These are phyloP conservation scores for Xylota sylvarum DNA, from an alignment of 2,888 invertebrate species.

Conservation along the genomic window DNA sequence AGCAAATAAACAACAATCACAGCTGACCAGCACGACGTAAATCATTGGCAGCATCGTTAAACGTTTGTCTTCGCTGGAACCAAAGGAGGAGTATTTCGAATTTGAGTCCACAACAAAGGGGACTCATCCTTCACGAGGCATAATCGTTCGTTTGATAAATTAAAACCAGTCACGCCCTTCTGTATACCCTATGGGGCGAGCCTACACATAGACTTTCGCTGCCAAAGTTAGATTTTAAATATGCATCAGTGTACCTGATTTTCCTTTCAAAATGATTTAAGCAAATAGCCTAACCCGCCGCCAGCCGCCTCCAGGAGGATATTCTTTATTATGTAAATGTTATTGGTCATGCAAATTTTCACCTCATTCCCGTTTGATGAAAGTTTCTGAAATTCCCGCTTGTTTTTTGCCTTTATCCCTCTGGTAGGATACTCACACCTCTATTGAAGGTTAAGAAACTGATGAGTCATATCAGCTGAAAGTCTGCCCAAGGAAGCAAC, in stretches of 20 bases:
- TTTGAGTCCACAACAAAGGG: not conserved
- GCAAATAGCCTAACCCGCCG: not conserved
- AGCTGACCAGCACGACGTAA: slow-evolving; percentile 9
- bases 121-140: not conserved
- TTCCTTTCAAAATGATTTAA: not conserved
- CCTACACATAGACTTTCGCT: not conserved
- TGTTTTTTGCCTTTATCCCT: too few relatives aligned
- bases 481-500: not conserved
- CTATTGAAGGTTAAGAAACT: not conserved
- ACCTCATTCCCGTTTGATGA: slow-evolving; percentile 10
- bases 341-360: slow-evolving; percentile 27
- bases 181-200: not conserved
- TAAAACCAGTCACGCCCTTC: slow-evolving; percentile 1
- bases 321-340: slow-evolving; percentile 34
- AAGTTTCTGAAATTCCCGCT: not conserved
- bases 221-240: not conserved
- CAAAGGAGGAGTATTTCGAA: not conserved
- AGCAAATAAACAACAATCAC: slow-evolving; percentile 16
- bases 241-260: not conserved
- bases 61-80: not conserved
- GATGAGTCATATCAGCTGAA: not conserved
- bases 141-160: slow-evolving; percentile 5
- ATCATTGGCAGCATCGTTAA: not conserved
- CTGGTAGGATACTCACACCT: too few relatives aligned
- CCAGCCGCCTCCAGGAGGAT: not conserved